Conservation (phyloP, 1,140 invertebrate genomes). For the Gryllus bimaculatus region DNA sequence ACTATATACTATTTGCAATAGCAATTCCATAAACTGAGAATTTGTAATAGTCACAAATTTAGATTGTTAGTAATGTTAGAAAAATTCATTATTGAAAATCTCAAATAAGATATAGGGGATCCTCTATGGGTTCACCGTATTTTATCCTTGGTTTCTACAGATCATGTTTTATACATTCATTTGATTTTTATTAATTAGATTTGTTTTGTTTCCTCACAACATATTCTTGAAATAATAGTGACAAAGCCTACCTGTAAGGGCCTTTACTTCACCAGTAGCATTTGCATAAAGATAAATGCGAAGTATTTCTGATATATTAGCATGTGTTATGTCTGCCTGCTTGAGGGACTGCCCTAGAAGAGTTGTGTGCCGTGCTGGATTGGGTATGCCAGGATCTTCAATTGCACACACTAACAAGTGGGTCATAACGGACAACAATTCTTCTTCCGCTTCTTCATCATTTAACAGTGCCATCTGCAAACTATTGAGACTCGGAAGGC, state of each 20-base stretch:
- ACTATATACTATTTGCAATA: too few relatives aligned
- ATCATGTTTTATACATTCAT: too few relatives aligned
- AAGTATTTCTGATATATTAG: slow-evolving; percentile 84
- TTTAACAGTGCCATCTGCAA: slow-evolving; percentile 77
- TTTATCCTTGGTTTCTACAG: too few relatives aligned
- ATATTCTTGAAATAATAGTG: not conserved
- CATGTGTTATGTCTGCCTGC: slow-evolving; percentile 83
- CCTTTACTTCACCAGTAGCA: slow-evolving; percentile 74
- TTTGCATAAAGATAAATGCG: slow-evolving; percentile 81
- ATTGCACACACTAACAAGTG: slow-evolving; percentile 87
- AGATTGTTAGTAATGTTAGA: too few relatives aligned
- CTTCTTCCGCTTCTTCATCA: slow-evolving; percentile 77
- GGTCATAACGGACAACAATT: slow-evolving; percentile 76
- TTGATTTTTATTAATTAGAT: too few relatives aligned
- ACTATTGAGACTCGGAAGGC: slow-evolving; percentile 72
- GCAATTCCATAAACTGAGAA: too few relatives aligned
- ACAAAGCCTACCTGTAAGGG: slow-evolving; percentile 49
- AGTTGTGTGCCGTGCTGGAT: slow-evolving; percentile 75
- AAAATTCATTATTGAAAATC: too few relatives aligned
- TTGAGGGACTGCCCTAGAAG: slow-evolving; percentile 80
- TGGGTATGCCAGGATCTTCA: slow-evolving; percentile 87
- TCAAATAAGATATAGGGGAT: too few relatives aligned
- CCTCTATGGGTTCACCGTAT: too few relatives aligned
- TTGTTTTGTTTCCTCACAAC: too few relatives aligned
- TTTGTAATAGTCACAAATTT: too few relatives aligned